Evolutionary conservation across 2,113 vertebrate species (phyloP).

Genomic region (Terrapene triunguis): DNA sequence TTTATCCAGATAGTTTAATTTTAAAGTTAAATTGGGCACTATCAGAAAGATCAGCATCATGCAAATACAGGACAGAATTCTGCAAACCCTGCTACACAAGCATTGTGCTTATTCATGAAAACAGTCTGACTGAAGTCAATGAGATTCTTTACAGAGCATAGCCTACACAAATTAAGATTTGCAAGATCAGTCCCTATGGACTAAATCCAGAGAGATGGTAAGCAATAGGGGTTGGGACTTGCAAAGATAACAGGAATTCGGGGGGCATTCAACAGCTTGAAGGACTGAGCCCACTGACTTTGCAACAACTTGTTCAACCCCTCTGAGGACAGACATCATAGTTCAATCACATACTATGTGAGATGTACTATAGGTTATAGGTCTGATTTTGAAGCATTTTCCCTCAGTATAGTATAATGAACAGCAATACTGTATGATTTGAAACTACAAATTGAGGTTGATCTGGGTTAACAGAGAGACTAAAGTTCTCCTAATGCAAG

Average conservation of each 20-base stretch:
- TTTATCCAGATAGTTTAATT: neutral
- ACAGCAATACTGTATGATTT: neutral
- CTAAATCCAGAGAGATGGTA: neutral
- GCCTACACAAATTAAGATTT: neutral
- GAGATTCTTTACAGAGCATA: neutral
- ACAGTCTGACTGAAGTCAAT: neutral
- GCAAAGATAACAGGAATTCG: neutral
- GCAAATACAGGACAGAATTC: neutral
- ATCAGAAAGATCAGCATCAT: neutral
- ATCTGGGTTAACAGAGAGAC: neutral
- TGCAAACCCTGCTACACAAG: neutral
- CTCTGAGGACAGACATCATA: neutral
- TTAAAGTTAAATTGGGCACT: neutral
- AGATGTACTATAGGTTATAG: neutral
- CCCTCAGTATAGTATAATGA: neutral
- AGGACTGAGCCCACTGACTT: neutral
- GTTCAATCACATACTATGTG: neutral
- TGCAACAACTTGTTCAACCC: accelerated
- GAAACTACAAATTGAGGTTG: neutral
- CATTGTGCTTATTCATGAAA: neutral
- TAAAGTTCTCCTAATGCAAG: neutral
- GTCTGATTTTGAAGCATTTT: neutral
- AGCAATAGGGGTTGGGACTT: neutral
- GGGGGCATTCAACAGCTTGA: neutral
- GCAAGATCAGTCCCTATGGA: neutral